Conservation (phyloP, 2,888 invertebrate species). For the Alentia gelatinosa region DNA sequence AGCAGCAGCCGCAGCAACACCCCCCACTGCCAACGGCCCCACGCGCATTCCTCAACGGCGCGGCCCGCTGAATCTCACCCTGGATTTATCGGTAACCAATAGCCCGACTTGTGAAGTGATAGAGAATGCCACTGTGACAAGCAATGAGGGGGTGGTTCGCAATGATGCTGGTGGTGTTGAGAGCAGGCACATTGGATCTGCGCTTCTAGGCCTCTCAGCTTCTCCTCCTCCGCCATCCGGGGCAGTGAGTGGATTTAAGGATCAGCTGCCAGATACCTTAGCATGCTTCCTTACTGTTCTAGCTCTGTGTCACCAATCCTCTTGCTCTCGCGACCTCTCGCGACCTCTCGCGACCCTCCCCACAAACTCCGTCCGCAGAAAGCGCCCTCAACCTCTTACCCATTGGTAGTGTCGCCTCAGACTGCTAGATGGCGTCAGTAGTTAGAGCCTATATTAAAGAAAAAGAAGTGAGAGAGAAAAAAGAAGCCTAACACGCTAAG, state of each 20-base stretch:
- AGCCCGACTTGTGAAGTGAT: constrained; percentile 55
- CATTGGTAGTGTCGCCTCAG: constrained; percentile 43
- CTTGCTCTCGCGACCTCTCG: constrained; percentile 22
- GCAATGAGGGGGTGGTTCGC: constrained; percentile 54
- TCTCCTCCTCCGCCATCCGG: constrained; percentile 53
- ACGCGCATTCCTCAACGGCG: constrained; percentile 62
- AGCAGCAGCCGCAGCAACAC: constrained; percentile 4
- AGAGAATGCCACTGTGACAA: constrained; percentile 53
- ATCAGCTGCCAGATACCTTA: constrained; percentile 56
- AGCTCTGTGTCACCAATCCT: constrained; percentile 54
- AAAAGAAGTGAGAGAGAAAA: constrained; percentile 12
- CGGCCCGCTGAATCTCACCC: constrained; percentile 66
- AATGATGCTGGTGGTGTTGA: constrained; percentile 49
- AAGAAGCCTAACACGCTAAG: background rate
- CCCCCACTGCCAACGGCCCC: constrained; percentile 58
- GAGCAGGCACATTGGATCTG: constrained; percentile 51
- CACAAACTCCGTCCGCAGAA: constrained; percentile 48
- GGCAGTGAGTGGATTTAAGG: constrained; percentile 59
- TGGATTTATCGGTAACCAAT: constrained; percentile 67
- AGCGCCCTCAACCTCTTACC: constrained; percentile 41
- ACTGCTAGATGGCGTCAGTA: constrained; percentile 43
- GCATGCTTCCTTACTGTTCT: constrained; percentile 54
- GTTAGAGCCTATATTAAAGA: constrained; percentile 28
- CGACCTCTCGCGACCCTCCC: constrained; percentile 47
- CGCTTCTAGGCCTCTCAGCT: constrained; percentile 56